These are phyloP conservation scores for Zosterops borbonicus DNA, from an alignment of 2,113 vertebrate genomes.

Conservation along the genomic window DNA sequence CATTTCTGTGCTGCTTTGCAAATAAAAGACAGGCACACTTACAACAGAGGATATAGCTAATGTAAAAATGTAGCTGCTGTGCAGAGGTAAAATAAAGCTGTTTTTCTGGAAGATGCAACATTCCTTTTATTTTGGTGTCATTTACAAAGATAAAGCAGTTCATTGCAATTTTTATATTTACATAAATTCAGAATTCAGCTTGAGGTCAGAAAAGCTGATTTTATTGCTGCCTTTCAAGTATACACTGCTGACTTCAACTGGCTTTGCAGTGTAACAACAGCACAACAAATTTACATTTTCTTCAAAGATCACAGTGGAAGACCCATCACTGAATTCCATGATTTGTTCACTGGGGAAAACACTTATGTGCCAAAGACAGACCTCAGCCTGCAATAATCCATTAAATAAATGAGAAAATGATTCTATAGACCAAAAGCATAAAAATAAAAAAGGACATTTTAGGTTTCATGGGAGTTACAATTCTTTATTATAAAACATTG, in stretches of 20 bases:
- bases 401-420: neutral
- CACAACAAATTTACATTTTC: neutral
- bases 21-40: neutral
- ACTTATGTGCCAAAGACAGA: neutral
- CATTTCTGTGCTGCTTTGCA: neutral
- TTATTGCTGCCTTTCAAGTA: constrained; percentile 18
- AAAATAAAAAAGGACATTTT: constrained; percentile 36
- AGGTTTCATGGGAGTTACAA: constrained; percentile 19
- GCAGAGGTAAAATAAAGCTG: neutral
- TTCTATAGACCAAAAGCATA: neutral
- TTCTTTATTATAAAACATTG: constrained; percentile 66
- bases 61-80: neutral
- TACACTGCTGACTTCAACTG: neutral
- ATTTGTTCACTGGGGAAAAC: neutral
- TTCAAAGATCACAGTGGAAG: neutral
- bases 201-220: neutral
- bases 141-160: constrained; percentile 5
- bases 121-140: constrained; percentile 1
- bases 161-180: neutral
- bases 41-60: neutral
- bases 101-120: neutral
- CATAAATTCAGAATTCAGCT: neutral
- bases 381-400: neutral
- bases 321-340: neutral
- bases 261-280: neutral